These are phyloP conservation scores for Porites lutea DNA, from an alignment of 64 coral and sea anemone genomes.

Conservation along the genomic window DNA sequence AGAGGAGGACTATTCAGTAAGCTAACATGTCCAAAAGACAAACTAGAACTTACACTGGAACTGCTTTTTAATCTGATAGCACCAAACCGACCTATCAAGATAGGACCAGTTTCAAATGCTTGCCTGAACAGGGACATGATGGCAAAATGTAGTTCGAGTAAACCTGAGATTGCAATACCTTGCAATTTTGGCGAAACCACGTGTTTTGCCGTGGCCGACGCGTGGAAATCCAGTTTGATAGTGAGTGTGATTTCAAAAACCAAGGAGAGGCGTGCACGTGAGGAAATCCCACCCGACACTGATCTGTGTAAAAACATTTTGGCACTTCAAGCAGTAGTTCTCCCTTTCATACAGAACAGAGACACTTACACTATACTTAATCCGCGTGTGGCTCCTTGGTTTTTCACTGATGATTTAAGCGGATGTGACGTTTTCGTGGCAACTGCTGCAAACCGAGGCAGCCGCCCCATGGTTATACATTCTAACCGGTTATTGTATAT, in stretches of 20 bases:
- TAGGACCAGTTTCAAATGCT: neutral
- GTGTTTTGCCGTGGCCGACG: neutral
- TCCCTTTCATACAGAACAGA: neutral
- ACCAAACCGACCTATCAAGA: too few relatives aligned
- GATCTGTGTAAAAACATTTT: neutral
- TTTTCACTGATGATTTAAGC: constrained; percentile 1
- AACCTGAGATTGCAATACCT: neutral
- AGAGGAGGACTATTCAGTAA: too few relatives aligned
- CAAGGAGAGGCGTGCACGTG: too few relatives aligned
- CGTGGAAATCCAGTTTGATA: neutral
- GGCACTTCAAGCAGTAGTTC: neutral
- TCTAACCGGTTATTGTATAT: constrained; percentile 1
- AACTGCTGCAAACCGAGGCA: neutral
- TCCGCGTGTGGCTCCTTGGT: neutral
- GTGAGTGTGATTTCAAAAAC: neutral
- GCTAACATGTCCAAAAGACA: too few relatives aligned
- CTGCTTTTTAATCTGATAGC: neutral
- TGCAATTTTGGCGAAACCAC: neutral
- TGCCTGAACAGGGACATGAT: neutral
- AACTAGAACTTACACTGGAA: neutral
- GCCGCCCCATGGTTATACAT: neutral
- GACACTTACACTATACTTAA: neutral
- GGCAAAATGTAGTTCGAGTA: neutral
- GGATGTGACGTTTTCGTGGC: neutral
- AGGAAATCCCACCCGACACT: neutral